These are phyloP conservation scores for Alethe castanea DNA, from an alignment of 2,113 vertebrate genomes.

Conservation along the genomic window DNA sequence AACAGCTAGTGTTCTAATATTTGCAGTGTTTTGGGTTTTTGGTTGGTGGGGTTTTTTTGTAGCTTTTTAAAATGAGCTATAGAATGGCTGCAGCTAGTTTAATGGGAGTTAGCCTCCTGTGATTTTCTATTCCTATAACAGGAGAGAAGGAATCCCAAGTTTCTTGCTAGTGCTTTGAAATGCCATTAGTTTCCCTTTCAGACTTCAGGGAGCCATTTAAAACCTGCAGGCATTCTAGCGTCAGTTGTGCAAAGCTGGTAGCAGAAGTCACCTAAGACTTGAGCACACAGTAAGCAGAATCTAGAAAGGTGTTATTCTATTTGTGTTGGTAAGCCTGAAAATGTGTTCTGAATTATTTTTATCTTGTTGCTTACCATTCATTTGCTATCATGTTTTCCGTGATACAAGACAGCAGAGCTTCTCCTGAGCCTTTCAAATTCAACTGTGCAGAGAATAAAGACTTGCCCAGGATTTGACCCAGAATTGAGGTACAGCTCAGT, in stretches of 20 bases:
- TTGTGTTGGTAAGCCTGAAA: not conserved
- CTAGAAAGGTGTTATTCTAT: not conserved
- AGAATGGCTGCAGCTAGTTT: not conserved
- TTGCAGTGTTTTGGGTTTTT: not conserved
- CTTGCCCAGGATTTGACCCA: not conserved
- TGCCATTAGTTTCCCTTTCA: not conserved
- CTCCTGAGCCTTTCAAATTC: not conserved
- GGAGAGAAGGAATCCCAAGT: not conserved
- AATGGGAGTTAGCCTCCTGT: not conserved
- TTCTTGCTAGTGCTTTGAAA: not conserved
- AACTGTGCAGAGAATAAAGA: not conserved
- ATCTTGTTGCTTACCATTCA: not conserved
- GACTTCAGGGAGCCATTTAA: not conserved
- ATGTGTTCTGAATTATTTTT: not conserved
- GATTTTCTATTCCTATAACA: not conserved
- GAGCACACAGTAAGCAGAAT: not conserved
- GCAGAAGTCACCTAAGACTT: not conserved
- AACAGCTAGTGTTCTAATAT: not conserved
- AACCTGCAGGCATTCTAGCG: not conserved
- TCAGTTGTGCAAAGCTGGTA: not conserved
- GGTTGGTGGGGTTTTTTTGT: not conserved
- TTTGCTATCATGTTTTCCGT: not conserved
- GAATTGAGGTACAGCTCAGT: not conserved
- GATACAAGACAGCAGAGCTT: not conserved
- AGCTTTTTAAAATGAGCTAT: not conserved